A percentile compares a stretch with the other conserved stretches of the same genome.
Conservation (phyloP, 2,797 vertebrate species). For the Notamacropus eugenii region DNA sequence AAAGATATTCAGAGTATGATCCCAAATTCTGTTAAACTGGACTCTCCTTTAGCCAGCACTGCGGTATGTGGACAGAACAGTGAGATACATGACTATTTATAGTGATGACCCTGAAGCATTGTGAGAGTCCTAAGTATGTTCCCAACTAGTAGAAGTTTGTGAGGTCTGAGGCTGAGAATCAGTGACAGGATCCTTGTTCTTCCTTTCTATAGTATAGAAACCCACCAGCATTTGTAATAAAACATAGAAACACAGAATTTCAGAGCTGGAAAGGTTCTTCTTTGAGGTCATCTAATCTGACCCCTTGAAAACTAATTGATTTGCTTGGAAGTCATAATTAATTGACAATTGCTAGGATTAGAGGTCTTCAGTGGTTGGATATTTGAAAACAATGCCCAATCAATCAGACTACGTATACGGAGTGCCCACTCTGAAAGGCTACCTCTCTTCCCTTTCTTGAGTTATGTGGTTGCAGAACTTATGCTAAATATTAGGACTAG, state of each 20-base stretch:
- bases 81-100: conserved; percentile 13
- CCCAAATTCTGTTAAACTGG: conserved; percentile 28
- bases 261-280: neutral
- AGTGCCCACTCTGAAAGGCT: neutral
- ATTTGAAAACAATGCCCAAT: neutral
- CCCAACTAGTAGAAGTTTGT: conserved; percentile 19
- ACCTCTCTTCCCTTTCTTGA: neutral
- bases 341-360: neutral
- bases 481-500: neutral
- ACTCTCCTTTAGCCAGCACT: conserved; percentile 10
- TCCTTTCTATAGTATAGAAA: neutral
- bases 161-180: neutral
- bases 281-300: neutral
- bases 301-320: neutral
- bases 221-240: neutral
- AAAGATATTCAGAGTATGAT: neutral
- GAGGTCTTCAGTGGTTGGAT: neutral
- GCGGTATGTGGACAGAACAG: neutral
- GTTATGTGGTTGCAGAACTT: neutral
- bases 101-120: neutral
- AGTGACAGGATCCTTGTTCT: neutral
- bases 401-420: neutral
- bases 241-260: neutral
- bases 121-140: neutral
- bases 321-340: neutral